phyloP scores from a whole-genome alignment of 1,140 invertebrate species.

The Drosophila auraria region DNA sequence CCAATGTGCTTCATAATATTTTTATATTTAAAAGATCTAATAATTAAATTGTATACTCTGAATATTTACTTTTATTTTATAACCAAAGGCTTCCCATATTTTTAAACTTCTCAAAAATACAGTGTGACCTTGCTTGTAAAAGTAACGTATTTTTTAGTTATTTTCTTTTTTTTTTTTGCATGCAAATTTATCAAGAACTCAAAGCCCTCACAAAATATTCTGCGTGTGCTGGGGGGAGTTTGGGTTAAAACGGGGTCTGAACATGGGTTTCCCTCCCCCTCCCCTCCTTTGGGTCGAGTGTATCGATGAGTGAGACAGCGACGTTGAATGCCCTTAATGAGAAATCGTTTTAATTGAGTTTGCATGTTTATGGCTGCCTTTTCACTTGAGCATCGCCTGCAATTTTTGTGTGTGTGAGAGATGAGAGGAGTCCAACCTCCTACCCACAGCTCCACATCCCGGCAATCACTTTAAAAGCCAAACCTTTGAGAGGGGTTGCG shows the following conservation, averaged over 20 bases:
- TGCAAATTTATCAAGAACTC: too few species aligned
- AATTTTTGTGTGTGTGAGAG: constrained; percentile 30
- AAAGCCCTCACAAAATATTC: neutral
- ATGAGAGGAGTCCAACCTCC: neutral
- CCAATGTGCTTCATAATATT: too few species aligned
- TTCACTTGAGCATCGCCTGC: constrained; percentile 57
- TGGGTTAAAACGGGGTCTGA: neutral
- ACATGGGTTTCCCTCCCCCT: neutral
- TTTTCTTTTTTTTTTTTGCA: neutral
- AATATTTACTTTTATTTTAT: too few species aligned
- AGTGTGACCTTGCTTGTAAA: neutral
- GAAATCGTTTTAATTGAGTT: constrained; percentile 85
- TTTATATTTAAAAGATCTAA: too few species aligned
- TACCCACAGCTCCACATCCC: constrained; percentile 2
- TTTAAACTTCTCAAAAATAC: too few species aligned
- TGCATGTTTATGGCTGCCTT: constrained; percentile 84
- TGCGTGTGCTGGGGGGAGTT: neutral
- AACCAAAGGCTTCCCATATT: too few species aligned
- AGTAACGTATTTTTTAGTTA: neutral
- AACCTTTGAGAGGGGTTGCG: constrained; percentile 38
- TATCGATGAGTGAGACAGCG: constrained; percentile 72
- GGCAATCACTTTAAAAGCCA: constrained; percentile 63
- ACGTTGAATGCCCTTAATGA: constrained; percentile 81
- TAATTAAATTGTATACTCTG: too few species aligned
- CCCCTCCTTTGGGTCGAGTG: constrained; percentile 28